Conservation (phyloP, 2,113 vertebrate species). For the Gymnobelideus leadbeateri region DNA sequence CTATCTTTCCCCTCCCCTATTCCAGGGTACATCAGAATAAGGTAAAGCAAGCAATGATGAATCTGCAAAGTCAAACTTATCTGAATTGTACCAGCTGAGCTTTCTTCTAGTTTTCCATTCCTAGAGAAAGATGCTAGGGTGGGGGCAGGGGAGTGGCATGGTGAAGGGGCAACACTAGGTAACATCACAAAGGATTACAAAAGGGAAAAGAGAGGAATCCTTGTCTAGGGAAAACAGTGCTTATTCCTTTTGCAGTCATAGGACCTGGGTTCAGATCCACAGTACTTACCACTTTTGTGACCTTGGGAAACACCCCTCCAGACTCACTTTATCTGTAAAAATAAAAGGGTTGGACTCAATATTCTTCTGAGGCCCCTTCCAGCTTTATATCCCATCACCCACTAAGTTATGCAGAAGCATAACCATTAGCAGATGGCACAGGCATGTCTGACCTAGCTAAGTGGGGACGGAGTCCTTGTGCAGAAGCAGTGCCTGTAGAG, state of each 20-base stretch:
- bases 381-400: not conserved
- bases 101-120: not conserved
- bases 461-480: not conserved
- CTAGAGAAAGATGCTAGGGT: not conserved
- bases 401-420: not conserved
- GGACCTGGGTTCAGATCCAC: not conserved
- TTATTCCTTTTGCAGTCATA: not conserved
- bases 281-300: not conserved
- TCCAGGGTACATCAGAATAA: not conserved
- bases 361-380: not conserved
- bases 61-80: not conserved
- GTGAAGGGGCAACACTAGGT: no score
- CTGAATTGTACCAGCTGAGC: not conserved
- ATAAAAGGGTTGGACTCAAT: not conserved
- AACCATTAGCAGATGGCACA: not conserved
- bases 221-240: not conserved
- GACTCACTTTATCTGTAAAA: not conserved
- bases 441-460: not conserved
- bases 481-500: not conserved
- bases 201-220: not conserved
- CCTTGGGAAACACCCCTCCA: not conserved
- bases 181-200: not conserved
- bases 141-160: no score
- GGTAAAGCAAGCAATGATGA: not conserved
- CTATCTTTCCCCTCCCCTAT: not conserved